phyloP scores from a whole-genome alignment of 2,797 vertebrate species.

The Schizothorax lantsangensis region DNA sequence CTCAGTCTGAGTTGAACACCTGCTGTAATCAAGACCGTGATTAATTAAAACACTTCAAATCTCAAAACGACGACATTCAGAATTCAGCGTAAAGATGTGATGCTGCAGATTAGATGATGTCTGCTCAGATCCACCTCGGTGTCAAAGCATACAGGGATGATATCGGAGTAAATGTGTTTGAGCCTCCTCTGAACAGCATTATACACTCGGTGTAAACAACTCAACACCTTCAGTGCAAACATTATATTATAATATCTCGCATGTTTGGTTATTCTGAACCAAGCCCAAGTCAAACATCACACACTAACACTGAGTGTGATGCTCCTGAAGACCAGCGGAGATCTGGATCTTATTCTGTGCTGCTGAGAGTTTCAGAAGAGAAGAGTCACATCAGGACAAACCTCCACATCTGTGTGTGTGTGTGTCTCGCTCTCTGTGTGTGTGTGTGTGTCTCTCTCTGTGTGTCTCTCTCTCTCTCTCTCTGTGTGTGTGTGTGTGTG shows the following conservation, averaged over 20 bases:
- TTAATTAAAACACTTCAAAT: not conserved
- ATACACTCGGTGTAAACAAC: not conserved
- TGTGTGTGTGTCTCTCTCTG: no score
- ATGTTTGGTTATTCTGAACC: no score
- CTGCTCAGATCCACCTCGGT: not conserved
- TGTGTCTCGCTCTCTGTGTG: no score
- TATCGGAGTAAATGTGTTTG: not conserved
- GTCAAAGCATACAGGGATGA: not conserved
- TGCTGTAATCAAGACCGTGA: not conserved
- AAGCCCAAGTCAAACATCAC: no score
- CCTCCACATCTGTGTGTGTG: not conserved
- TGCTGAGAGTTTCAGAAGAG: no score
- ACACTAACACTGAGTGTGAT: not conserved
- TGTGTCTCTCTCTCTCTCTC: no score
- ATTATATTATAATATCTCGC: no score
- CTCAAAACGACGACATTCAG: slow-evolving; percentile 9
- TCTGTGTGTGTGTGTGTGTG: no score
- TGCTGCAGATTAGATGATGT: not conserved
- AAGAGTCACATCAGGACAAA: not conserved
- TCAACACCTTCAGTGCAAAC: not conserved
- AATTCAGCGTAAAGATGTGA: not conserved
- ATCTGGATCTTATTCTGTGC: no score
- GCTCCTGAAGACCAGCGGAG: not conserved
- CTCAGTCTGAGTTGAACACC: not conserved
- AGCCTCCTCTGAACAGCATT: not conserved